These are phyloP conservation scores for Allophyes oxyacanthae DNA, from an alignment of 2,888 invertebrate genomes.

Conservation along the genomic window DNA sequence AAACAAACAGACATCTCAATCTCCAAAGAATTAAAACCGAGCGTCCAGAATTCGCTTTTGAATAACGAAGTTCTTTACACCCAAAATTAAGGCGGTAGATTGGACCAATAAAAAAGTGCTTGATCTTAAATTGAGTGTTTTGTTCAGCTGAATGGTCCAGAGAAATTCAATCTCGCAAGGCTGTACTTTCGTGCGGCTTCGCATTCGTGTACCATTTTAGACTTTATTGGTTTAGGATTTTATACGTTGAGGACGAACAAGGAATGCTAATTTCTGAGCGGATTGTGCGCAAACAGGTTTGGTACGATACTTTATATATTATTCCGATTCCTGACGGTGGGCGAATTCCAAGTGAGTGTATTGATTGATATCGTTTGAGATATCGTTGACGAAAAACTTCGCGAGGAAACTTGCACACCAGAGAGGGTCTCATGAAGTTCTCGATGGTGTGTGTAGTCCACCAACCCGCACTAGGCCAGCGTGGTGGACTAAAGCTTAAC, in stretches of 20 bases:
- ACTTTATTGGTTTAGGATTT: conserved; percentile 62
- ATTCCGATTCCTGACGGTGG: conserved; percentile 34
- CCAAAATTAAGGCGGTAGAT: conserved; percentile 58
- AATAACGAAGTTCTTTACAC: conserved; percentile 40
- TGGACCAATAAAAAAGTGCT: conserved; percentile 68
- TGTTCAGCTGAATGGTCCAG: conserved; percentile 66
- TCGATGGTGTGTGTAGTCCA: too few relatives aligned
- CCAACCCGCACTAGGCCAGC: too few relatives aligned
- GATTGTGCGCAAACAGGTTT: conserved; percentile 49
- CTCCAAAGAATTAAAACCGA: conserved; percentile 23
- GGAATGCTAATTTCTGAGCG: conserved; percentile 57
- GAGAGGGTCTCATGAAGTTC: too few relatives aligned
- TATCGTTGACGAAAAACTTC: too few relatives aligned
- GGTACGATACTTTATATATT: conserved; percentile 31
- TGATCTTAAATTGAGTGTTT: conserved; percentile 77
- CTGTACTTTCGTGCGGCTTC: conserved; percentile 56
- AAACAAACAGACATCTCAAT: conserved; percentile 5
- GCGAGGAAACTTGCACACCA: too few relatives aligned
- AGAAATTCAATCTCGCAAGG: conserved; percentile 63
- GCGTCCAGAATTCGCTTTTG: conserved; percentile 33
- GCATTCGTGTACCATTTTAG: conserved; percentile 49
- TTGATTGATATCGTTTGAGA: conserved; percentile 42
- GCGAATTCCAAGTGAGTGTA: conserved; percentile 26
- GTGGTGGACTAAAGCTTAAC: too few relatives aligned
- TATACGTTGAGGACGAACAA: conserved; percentile 44